phyloP scores from a whole-genome alignment of 2,888 invertebrate genomes.

The Drepana falcataria region DNA sequence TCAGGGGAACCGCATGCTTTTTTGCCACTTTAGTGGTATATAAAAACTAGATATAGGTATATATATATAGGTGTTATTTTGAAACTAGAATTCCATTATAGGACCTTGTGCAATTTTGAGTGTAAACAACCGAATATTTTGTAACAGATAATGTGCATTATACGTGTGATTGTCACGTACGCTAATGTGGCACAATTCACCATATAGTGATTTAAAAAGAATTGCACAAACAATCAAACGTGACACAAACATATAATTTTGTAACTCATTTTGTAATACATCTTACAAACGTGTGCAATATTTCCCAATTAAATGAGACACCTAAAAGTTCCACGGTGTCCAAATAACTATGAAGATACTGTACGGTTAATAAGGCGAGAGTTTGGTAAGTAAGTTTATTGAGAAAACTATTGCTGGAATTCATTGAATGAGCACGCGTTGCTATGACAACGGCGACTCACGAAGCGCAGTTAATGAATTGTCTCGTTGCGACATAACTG shows the following conservation, averaged over 20 bases:
- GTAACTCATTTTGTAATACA: not conserved
- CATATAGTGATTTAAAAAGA: not conserved
- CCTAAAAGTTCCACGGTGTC: not conserved
- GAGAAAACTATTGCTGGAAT: no score
- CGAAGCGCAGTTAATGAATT: no score
- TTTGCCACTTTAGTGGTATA: no score
- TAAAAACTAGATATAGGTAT: no score
- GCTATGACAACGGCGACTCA: no score
- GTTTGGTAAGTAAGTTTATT: no score
- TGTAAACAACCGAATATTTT: not conserved
- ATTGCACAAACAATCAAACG: not conserved
- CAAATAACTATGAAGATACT: no score
- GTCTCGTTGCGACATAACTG: no score
- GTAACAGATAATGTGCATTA: not conserved
- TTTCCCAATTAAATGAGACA: not conserved
- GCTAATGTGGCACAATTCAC: not conserved
- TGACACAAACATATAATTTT: not conserved
- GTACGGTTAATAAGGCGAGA: no score
- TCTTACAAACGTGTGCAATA: not conserved
- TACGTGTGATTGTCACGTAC: not conserved
- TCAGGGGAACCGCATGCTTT: no score
- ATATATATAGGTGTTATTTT: not conserved
- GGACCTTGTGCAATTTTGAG: not conserved
- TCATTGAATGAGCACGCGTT: no score
- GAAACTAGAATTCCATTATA: not conserved